These are phyloP conservation scores for Pygocentrus nattereri DNA, from an alignment of 2,797 vertebrate species.

Conservation along the genomic window DNA sequence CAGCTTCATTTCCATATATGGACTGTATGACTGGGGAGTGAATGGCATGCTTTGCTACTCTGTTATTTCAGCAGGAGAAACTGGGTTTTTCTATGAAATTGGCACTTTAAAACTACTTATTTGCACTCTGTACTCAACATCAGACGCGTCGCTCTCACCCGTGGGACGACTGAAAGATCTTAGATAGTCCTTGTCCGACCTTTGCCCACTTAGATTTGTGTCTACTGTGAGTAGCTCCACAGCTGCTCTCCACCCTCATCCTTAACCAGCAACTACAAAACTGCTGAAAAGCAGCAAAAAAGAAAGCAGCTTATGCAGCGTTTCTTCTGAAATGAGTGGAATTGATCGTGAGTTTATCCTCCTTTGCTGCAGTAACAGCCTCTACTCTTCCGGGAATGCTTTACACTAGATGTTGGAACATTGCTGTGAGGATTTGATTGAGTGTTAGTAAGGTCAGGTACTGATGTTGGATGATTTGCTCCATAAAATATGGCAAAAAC, in stretches of 20 bases:
- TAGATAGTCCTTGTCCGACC: not conserved
- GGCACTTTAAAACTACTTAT: no score
- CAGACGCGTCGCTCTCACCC: no score
- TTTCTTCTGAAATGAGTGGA: not conserved
- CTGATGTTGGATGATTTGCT: not conserved
- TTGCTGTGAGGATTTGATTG: not conserved
- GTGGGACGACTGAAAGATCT: not conserved
- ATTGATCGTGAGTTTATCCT: not conserved
- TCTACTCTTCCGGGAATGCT: no score
- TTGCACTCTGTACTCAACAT: no score
- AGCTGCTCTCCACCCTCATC: not conserved
- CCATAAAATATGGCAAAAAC: no score
- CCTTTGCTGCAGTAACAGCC: no score
- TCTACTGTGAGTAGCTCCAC: not conserved
- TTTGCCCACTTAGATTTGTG: not conserved
- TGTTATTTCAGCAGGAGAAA: no score
- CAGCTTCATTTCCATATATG: no score
- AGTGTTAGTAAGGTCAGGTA: not conserved
- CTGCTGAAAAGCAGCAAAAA: not conserved
- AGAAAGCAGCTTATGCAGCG: not conserved
- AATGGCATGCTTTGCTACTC: no score
- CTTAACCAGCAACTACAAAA: not conserved
- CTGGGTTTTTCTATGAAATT: no score
- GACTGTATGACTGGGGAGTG: no score
- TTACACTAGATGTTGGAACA: no score